Evolutionary conservation across 1,140 invertebrate species (phyloP).

Genomic region (Micrasema longulum): DNA sequence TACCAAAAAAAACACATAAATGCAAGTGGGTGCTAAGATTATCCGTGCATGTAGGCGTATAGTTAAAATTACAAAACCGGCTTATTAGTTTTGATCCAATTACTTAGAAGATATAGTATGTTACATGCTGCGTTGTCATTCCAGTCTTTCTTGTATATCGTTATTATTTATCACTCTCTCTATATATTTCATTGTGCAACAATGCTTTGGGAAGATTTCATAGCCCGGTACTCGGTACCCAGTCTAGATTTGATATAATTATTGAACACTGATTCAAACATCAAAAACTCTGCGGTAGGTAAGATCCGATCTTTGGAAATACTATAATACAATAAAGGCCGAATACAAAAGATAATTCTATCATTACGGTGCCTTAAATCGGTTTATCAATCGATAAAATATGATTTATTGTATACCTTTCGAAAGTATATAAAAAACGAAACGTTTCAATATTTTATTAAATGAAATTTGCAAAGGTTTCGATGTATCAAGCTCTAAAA

Average conservation of each 20-base stretch:
- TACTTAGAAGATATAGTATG: too few relatives aligned
- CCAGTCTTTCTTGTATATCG: not conserved
- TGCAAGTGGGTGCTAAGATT: too few relatives aligned
- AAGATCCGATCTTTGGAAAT: conserved; percentile 34
- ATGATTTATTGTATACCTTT: conserved; percentile 18
- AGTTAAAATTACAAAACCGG: too few relatives aligned
- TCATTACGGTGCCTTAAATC: conserved; percentile 16
- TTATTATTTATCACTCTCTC: conserved; percentile 34
- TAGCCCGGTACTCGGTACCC: not conserved
- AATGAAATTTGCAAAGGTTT: too few relatives aligned
- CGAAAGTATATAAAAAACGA: not conserved
- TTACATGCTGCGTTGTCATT: conserved; percentile 7
- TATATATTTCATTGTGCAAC: conserved; percentile 44
- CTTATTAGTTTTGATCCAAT: too few relatives aligned
- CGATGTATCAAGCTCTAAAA: too few relatives aligned
- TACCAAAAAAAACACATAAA: too few relatives aligned
- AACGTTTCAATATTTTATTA: too few relatives aligned
- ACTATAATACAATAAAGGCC: conserved; percentile 21
- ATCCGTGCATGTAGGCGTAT: too few relatives aligned
- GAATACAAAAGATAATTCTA: conserved; percentile 36
- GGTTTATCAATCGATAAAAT: conserved; percentile 26
- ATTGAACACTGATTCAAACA: conserved; percentile 50
- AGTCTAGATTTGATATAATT: conserved; percentile 50
- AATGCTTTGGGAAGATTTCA: conserved; percentile 45
- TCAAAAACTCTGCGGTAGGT: conserved; percentile 52